Evolutionary conservation across 2,797 vertebrate genomes (phyloP).

Genomic region (Peromyscus attwateri): DNA sequence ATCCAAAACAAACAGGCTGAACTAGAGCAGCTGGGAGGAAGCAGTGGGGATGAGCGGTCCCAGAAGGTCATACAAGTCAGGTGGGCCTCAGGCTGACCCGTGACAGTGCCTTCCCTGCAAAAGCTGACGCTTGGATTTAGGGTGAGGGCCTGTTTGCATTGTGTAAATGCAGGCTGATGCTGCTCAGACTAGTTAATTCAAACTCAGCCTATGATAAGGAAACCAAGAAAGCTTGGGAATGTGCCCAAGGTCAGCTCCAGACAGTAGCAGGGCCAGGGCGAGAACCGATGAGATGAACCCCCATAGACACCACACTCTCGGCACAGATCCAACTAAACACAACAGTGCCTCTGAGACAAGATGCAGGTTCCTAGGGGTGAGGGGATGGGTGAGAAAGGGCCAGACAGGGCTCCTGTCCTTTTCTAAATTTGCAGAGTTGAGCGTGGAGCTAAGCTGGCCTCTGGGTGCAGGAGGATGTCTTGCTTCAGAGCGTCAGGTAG

Average conservation of each 20-base stretch:
- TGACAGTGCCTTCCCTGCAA: neutral
- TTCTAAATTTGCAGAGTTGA: neutral
- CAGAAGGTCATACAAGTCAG: neutral
- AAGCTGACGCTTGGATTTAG: neutral
- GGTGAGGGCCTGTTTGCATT: neutral
- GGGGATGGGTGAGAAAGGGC: neutral
- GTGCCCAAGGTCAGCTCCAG: neutral
- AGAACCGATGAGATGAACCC: accelerated
- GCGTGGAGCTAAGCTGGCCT: neutral
- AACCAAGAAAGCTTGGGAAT: neutral
- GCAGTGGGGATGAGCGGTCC: neutral
- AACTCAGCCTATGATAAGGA: neutral
- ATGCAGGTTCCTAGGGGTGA: neutral
- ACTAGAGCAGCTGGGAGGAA: neutral
- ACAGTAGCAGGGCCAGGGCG: neutral
- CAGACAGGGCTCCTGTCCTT: neutral
- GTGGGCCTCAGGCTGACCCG: neutral
- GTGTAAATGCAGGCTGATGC: neutral
- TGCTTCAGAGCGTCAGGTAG: neutral
- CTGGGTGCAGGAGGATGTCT: neutral
- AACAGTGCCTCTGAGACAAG: neutral
- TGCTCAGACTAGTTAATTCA: neutral
- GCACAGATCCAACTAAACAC: neutral
- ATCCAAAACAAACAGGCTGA: conserved; percentile 13
- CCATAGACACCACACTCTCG: neutral